Base-by-base conservation (phyloP, 2,888 invertebrate genomes). In the Polymixis lichenea region DNA sequence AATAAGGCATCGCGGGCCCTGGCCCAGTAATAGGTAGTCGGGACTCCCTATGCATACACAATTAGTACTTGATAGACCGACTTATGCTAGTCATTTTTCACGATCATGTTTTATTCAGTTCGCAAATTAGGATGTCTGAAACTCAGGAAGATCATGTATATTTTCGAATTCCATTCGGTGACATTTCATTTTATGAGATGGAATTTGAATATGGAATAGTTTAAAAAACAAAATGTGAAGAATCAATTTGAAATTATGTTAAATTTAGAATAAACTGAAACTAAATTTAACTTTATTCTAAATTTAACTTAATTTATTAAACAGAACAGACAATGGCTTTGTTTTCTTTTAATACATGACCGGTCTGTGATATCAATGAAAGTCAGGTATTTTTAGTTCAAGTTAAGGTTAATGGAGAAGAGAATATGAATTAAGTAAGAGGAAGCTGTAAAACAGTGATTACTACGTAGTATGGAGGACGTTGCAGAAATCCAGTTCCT, bases 61-160 rank as follows among this genome's bases (percentile, higher is more conserved):
- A 88, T 88, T 83, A 87, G 79, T 51, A 53, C 70, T 62, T 79
- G 64, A 84, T 79, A 79, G 68, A 78, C n/a, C 67, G 64, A 74
- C 66, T 77, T 83, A 70, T 67, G 76, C 49, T 66, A 70, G 78
- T 78, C 72, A 66, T 78, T 78, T 81, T 77, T 80, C 71, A 73
- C 11, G 55, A 75, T 46, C 75, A 86, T 87, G 67, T 80, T 81
- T 87, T 83, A 87, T 86, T 87, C 87, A 87, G 69, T 62, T 72
- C 62, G 25, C 60, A 78, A 84, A 87, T 79, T 84, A 75, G 19
- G 71, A 75, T 81, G 58, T 62, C 43, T 58, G 56, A 69, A 72
- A 58, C 32, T 60, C 51, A 22, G 32, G 28, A 69, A 64, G 67
- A 73, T n/a, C 38, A 28, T 49, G 28, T 72, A 46, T 64, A 46